These are phyloP conservation scores for Virgularia gustaviana DNA, from an alignment of 92 coral and sea anemone genomes.

Conservation along the genomic window DNA sequence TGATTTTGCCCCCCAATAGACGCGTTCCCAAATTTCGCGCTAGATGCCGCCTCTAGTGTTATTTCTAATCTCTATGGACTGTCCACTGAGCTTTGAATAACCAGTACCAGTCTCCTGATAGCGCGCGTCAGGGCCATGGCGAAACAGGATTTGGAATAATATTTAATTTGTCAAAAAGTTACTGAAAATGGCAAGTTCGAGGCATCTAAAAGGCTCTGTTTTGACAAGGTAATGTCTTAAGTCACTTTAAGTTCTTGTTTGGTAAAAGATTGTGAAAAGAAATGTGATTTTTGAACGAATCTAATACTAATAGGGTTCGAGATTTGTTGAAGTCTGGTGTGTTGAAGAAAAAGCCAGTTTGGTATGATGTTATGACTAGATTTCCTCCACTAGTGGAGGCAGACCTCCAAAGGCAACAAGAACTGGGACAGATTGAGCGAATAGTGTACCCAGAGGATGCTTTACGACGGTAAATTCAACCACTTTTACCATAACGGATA, in stretches of 20 bases:
- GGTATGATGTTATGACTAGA: slow-evolving; percentile 18
- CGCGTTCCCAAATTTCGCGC: no score
- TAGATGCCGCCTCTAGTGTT: no score
- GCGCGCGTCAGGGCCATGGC: no score
- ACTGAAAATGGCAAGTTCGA: slow-evolving; percentile 22
- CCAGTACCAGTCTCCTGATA: no score
- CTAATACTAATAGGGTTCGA: slow-evolving; percentile 4
- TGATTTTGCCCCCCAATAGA: background rate
- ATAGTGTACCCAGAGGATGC: slow-evolving; percentile 3
- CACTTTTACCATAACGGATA: no score
- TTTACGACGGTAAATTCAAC: slow-evolving; percentile 4
- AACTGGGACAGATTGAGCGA: background rate
- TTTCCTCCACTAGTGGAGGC: slow-evolving; percentile 31
- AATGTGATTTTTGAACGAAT: background rate
- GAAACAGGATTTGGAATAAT: no score
- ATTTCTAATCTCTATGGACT: no score
- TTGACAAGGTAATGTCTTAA: slow-evolving; percentile 5
- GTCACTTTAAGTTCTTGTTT: no score
- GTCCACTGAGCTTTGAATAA: no score
- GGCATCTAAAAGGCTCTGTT: slow-evolving; percentile 27
- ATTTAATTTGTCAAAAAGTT: background rate
- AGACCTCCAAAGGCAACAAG: background rate
- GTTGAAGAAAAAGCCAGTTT: slow-evolving; percentile 16
- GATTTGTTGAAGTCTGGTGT: slow-evolving; percentile 29
- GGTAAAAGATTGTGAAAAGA: background rate